These are phyloP conservation scores for Parazoanthus darwini DNA, from an alignment of 92 coral and sea anemone species.

Conservation along the genomic window DNA sequence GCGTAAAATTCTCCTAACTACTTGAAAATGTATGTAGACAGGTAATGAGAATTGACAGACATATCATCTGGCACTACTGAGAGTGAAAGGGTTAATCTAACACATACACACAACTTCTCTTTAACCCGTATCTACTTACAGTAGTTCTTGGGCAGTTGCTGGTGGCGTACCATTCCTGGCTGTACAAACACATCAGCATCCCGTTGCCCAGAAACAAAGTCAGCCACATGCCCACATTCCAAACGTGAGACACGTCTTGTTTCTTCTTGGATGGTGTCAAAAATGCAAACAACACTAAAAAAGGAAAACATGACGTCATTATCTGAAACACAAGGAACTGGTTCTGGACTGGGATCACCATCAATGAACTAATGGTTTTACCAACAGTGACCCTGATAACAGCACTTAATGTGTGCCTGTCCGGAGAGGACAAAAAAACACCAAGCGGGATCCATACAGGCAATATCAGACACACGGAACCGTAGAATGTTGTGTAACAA, in stretches of 20 bases:
- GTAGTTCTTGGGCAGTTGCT: conserved; percentile 84
- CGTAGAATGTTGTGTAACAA: too few relatives aligned
- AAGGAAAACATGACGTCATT: not conserved
- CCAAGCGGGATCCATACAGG: too few relatives aligned
- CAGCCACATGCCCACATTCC: conserved; percentile 98
- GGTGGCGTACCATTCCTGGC: conserved; percentile 91
- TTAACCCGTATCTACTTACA: conserved; percentile 59
- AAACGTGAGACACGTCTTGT: conserved; percentile 68
- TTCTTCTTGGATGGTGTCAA: conserved; percentile 74
- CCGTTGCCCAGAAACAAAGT: conserved; percentile 91
- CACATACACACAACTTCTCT: not conserved
- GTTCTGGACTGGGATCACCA: too few relatives aligned
- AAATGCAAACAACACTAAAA: conserved; percentile 87
- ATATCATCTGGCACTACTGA: too few relatives aligned
- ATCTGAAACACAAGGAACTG: not conserved
- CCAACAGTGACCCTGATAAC: too few relatives aligned
- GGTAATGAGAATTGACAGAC: too few relatives aligned
- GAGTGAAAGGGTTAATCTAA: not conserved
- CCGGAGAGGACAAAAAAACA: too few relatives aligned
- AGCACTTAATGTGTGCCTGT: too few relatives aligned
- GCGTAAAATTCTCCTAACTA: too few relatives aligned
- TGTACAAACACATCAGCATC: conserved; percentile 88
- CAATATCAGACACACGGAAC: too few relatives aligned
- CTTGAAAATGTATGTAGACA: too few relatives aligned
- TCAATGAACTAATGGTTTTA: too few relatives aligned